Conservation (phyloP, 2,797 vertebrate genomes). For the Cryptoprocta ferox region DNA sequence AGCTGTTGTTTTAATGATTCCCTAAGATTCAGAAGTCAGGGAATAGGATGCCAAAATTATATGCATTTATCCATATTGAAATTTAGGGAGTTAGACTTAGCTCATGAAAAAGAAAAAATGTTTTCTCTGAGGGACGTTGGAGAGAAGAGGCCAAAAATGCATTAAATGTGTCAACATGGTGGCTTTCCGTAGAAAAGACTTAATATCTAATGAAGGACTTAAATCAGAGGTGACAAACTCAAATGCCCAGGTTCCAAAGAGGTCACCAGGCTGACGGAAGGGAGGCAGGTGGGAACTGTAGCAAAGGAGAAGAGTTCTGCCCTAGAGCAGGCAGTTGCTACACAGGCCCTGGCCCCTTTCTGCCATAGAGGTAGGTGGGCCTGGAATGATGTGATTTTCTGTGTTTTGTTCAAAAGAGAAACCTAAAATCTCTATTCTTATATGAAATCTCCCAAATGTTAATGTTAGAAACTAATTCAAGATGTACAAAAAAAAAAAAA, state of each 20-base stretch:
- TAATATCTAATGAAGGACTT: slow-evolving; percentile 35
- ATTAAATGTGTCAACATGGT: neutral
- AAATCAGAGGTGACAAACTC: slow-evolving; percentile 58
- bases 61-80: slow-evolving; percentile 13
- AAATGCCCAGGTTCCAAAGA: slow-evolving; percentile 2
- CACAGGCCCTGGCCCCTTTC: neutral
- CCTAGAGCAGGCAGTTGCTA: neutral
- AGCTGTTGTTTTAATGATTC: slow-evolving; percentile 57
- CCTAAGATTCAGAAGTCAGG: slow-evolving; percentile 51
- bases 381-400: neutral
- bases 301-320: neutral
- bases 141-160: neutral
- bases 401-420: neutral
- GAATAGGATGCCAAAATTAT: slow-evolving; percentile 22
- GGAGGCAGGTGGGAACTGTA: slow-evolving; percentile 64
- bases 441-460: neutral
- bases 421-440: slow-evolving; percentile 46
- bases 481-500: neutral
- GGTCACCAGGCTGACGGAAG: slow-evolving; percentile 59
- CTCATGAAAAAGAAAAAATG: neutral
- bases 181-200: slow-evolving; percentile 40
- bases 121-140: slow-evolving; percentile 7
- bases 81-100: neutral
- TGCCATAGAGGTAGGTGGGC: neutral
- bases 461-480: slow-evolving; percentile 48